Evolutionary conservation across 1,140 invertebrate species (phyloP), one percentile per base, ranked within the genome.

Genomic region (Tetramorium alpestre): DNA sequence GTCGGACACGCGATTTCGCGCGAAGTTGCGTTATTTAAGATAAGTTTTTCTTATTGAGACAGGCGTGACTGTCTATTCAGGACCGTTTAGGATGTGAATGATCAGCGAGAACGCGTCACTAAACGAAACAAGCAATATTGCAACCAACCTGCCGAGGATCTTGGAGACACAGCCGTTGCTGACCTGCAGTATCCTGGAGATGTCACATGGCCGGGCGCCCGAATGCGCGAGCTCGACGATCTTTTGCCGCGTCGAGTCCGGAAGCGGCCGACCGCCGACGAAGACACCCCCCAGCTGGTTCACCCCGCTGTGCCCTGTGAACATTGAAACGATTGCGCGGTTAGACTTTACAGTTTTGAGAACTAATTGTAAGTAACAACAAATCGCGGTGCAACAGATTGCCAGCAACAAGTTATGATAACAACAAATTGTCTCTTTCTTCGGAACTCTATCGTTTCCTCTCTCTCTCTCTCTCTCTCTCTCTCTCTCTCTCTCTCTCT

Each of bases 241-340:
- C 96, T 98, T 98, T 95, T 99, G 98, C 72, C 99, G 96, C 62
- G 99, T 99, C 69, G 98, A 98, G 95, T 99, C 99, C 16, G 99
- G 99, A 91, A 99, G 96, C 65, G 99, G 99, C 91, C 99, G 96
- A 64, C 99, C 99, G 95, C 99, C 99, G 94, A 99, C 99, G 96
- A 99, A 99, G 73, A 99, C 98, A 91, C 99, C 99, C 88, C 99
- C 99, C 93, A 99, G 96, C 96, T 99, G 99, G 96, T 99, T 99
- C 93, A 99, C 98, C 92, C 99, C 98, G 95, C 98, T 99, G 96
- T 99, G 98, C 95, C 98, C 98, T 97, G 96, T 58, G 92, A 94
- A 87, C 13, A 2, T 49, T 6, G 33, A 7, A 65, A 28, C 33
- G 33, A 8, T 54, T 25, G 25, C n/a, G 2, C 38, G n/a, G 5